Conservation (phyloP, 1,140 invertebrate species). For the Tribolium madens region DNA sequence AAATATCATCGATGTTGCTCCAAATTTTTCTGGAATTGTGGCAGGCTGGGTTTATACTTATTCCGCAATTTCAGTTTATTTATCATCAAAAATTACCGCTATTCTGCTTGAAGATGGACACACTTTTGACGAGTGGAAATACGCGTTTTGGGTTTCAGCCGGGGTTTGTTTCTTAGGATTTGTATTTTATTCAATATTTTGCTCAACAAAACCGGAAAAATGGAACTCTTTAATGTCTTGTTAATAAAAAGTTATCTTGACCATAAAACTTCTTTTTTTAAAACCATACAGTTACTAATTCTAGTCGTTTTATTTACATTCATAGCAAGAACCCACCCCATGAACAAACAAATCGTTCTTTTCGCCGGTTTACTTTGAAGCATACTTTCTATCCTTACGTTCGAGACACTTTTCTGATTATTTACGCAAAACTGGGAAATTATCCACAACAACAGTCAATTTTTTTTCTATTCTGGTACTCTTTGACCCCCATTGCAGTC, state of each 20-base stretch:
- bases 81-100: background rate
- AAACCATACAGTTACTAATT: too few relatives aligned
- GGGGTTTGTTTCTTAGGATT: background rate
- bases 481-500: background rate
- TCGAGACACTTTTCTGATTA: background rate
- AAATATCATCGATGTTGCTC: background rate
- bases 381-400: background rate
- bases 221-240: background rate
- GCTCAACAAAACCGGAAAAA: background rate
- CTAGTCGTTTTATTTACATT: too few relatives aligned
- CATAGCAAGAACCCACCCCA: background rate
- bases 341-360: conserved; percentile 13
- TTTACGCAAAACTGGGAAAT: conserved; percentile 1
- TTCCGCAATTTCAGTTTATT: background rate
- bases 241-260: too few relatives aligned
- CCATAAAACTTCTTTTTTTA: too few relatives aligned
- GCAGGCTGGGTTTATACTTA: background rate
- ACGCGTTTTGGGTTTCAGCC: background rate
- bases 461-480: background rate
- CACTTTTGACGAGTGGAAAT: background rate
- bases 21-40: background rate
- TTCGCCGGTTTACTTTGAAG: background rate
- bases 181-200: background rate
- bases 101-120: background rate
- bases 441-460: background rate